A percentile compares a stretch with the other conserved stretches of the same genome.
These are phyloP conservation scores for Hydraecia micacea DNA, from an alignment of 2,888 invertebrate genomes.

Conservation along the genomic window DNA sequence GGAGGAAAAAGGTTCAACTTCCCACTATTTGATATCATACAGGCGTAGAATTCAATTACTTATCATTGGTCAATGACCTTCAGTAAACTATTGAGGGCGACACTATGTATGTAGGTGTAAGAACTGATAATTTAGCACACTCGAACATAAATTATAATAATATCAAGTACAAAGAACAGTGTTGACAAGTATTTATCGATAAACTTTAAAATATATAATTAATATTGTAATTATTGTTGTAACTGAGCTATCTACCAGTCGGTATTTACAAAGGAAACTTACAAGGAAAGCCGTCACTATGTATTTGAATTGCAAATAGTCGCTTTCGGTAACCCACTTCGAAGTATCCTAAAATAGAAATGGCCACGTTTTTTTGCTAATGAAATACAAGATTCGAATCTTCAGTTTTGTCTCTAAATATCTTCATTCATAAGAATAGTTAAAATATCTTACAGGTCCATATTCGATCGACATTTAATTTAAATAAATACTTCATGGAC, in stretches of 20 bases:
- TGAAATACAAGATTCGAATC: constrained; percentile 22
- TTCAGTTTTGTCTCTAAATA: constrained; percentile 1
- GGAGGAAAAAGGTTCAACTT: constrained; percentile 35
- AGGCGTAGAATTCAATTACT: constrained; percentile 51
- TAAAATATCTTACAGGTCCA: constrained; percentile 20
- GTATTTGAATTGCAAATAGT: constrained; percentile 46
- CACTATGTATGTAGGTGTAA: constrained; percentile 36
- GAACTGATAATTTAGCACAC: constrained; percentile 59
- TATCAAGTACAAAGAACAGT: constrained; percentile 63
- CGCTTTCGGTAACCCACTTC: constrained; percentile 35
- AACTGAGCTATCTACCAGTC: constrained; percentile 53
- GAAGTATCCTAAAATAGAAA: constrained; percentile 26
- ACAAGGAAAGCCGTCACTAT: constrained; percentile 34
- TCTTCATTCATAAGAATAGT: not conserved
- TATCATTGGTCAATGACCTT: constrained; percentile 65
- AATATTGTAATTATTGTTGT: constrained; percentile 48
- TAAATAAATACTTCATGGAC: constrained; percentile 38
- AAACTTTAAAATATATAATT: constrained; percentile 47
- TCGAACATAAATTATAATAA: constrained; percentile 56
- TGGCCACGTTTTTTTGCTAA: constrained; percentile 11
- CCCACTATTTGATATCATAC: constrained; percentile 52
- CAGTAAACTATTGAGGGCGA: constrained; percentile 45
- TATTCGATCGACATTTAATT: constrained; percentile 15
- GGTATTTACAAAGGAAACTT: constrained; percentile 51
- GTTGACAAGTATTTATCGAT: constrained; percentile 65